Evolutionary conservation across 2,888 invertebrate species (phyloP).

Genomic region (Troglohyphantes excavatus): DNA sequence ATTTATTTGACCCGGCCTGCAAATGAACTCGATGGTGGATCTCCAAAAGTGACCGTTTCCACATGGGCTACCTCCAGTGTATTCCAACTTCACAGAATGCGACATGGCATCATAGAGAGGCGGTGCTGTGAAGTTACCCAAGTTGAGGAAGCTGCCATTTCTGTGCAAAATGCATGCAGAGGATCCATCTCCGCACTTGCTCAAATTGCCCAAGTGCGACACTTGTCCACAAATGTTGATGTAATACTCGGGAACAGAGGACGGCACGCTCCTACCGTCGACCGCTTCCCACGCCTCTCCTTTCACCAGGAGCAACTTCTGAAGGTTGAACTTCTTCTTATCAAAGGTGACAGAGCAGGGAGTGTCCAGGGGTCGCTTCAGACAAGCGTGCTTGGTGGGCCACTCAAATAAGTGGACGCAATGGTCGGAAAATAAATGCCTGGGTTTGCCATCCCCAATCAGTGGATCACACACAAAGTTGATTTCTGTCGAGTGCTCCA

Average conservation of each 20-base stretch:
- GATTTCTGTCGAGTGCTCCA: conserved; percentile 81
- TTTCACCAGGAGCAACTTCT: conserved; percentile 23
- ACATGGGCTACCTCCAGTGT: conserved; percentile 68
- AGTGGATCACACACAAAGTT: conserved; percentile 81
- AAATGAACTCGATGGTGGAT: conserved; percentile 74
- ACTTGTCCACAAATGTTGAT: conserved; percentile 79
- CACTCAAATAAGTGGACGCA: conserved; percentile 77
- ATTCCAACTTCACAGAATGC: conserved; percentile 69
- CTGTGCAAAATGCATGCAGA: conserved; percentile 71
- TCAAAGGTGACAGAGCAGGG: conserved; percentile 59
- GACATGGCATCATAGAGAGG: conserved; percentile 68
- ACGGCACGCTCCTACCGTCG: conserved; percentile 21
- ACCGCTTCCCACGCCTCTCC: conserved; percentile 73
- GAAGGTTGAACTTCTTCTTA: conserved; percentile 56
- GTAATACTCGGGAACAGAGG: conserved; percentile 49
- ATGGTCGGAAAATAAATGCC: conserved; percentile 60
- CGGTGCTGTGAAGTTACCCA: conserved; percentile 75
- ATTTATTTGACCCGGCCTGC: conserved; percentile 71
- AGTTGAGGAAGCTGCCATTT: conserved; percentile 52
- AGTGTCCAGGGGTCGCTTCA: conserved; percentile 57
- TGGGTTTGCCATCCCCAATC: conserved; percentile 55
- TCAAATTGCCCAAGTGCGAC: conserved; percentile 42
- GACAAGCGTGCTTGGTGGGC: conserved; percentile 75
- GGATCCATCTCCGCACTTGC: conserved; percentile 63
- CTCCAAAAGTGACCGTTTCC: conserved; percentile 31